Evolutionary conservation across 2,797 vertebrate genomes (phyloP).

Genomic region (Mionectes olivaceus): DNA sequence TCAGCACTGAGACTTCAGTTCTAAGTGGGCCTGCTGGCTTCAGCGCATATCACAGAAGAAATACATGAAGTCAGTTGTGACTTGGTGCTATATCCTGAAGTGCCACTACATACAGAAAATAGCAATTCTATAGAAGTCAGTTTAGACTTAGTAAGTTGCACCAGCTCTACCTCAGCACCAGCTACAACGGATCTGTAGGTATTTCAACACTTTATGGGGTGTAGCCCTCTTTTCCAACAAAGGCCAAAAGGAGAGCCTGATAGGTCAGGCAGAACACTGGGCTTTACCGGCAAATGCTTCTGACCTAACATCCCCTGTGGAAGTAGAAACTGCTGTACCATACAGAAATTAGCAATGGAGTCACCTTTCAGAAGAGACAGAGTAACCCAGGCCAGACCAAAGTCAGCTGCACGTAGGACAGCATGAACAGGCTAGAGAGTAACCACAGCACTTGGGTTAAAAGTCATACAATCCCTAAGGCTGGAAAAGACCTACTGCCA

Average conservation of each 20-base stretch:
- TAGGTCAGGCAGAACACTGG: neutral
- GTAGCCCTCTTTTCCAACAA: neutral
- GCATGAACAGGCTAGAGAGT: neutral
- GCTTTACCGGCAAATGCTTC: neutral
- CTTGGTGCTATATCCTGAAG: neutral
- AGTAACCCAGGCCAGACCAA: neutral
- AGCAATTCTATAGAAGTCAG: neutral
- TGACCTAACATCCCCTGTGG: fast-evolving
- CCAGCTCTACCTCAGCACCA: neutral
- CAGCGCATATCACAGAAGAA: neutral
- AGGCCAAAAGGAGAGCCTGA: neutral
- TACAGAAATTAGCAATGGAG: neutral
- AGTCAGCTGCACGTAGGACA: neutral
- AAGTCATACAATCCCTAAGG: neutral
- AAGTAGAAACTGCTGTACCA: neutral
- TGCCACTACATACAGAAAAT: neutral
- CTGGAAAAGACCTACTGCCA: neutral
- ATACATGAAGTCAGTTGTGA: neutral
- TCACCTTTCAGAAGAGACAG: neutral
- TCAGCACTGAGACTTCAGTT: neutral
- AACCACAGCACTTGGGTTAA: neutral
- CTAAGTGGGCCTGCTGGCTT: neutral
- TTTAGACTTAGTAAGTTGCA: neutral
- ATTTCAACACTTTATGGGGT: neutral
- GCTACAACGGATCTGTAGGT: neutral